Conservation (phyloP, 2,113 vertebrate species). For the Sturnira hondurensis region DNA sequence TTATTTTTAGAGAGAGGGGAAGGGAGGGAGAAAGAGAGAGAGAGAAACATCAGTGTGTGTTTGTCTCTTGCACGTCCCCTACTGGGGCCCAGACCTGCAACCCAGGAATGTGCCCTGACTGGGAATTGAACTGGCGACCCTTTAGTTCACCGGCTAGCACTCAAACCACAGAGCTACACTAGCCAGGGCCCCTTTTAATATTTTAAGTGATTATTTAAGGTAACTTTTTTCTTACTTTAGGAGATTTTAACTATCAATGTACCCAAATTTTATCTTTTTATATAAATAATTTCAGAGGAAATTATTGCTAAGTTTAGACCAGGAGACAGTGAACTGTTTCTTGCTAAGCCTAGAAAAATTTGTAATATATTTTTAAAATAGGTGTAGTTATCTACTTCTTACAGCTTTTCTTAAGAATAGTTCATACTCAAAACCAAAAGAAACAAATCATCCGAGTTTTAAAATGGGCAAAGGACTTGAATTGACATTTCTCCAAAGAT, state of each 20-base stretch:
- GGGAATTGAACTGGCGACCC: too few species aligned
- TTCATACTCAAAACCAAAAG: not conserved
- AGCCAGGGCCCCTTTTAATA: not conserved
- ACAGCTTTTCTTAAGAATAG: not conserved
- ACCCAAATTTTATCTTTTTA: slow-evolving; percentile 1
- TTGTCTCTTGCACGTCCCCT: too few species aligned
- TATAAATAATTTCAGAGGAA: not conserved
- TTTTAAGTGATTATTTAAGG: not conserved
- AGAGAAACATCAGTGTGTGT: too few species aligned
- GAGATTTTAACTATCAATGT: not conserved
- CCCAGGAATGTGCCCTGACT: too few species aligned
- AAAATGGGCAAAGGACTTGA: not conserved
- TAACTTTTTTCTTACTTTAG: not conserved
- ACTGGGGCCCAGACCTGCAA: too few species aligned
- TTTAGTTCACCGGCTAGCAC: too few species aligned
- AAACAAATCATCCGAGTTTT: not conserved
- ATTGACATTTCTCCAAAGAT: not conserved
- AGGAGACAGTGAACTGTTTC: slow-evolving; percentile 6
- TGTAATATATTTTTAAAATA: not conserved
- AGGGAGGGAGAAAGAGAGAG: too few species aligned
- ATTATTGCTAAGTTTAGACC: not conserved
- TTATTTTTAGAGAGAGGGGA: too few species aligned
- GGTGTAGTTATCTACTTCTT: not conserved
- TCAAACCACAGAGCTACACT: too few species aligned
- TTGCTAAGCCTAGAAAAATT: not conserved